Percentiles rank a stretch among this genome's conserved stretches.
Evolutionary conservation across 2,888 invertebrate genomes (phyloP).

Genomic region (Drosophila pullipes): DNA sequence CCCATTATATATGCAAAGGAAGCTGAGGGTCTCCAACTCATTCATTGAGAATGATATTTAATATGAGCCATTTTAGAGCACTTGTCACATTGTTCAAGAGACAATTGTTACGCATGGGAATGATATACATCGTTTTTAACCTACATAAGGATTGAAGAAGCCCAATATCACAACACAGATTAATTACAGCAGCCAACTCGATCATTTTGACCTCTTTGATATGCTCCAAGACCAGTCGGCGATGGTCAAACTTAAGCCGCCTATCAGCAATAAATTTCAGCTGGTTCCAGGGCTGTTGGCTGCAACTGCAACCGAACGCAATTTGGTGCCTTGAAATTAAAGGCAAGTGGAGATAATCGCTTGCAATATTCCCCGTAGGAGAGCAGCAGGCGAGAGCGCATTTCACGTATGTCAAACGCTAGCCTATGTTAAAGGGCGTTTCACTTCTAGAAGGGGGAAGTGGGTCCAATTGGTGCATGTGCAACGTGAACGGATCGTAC

Average conservation of each 20-base stretch:
- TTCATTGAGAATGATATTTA: background rate
- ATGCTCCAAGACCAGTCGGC: conserved; percentile 12
- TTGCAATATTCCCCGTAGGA: conserved; percentile 30
- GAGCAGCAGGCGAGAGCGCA: background rate
- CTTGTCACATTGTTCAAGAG: no score
- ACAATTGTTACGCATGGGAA: background rate
- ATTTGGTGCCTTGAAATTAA: conserved; percentile 23
- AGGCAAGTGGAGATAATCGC: conserved; percentile 45
- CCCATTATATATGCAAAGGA: background rate
- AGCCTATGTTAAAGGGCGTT: background rate
- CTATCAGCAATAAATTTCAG: conserved; percentile 35
- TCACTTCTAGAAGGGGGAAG: background rate
- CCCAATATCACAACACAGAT: background rate
- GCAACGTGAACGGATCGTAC: conserved; percentile 51
- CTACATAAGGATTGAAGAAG: background rate
- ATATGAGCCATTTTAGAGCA: no score
- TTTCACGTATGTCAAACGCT: background rate
- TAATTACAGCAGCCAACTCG: background rate
- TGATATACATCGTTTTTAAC: background rate
- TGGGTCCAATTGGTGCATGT: conserved; percentile 23
- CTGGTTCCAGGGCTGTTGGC: background rate
- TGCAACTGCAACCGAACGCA: conserved; percentile 17
- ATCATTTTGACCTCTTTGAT: conserved; percentile 14
- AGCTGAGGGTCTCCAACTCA: background rate
- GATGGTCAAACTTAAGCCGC: conserved; percentile 15